Evolutionary conservation across 2,888 invertebrate genomes (phyloP), one percentile per base, ranked within the genome.

Genomic region (Ypsolopha sequella): DNA sequence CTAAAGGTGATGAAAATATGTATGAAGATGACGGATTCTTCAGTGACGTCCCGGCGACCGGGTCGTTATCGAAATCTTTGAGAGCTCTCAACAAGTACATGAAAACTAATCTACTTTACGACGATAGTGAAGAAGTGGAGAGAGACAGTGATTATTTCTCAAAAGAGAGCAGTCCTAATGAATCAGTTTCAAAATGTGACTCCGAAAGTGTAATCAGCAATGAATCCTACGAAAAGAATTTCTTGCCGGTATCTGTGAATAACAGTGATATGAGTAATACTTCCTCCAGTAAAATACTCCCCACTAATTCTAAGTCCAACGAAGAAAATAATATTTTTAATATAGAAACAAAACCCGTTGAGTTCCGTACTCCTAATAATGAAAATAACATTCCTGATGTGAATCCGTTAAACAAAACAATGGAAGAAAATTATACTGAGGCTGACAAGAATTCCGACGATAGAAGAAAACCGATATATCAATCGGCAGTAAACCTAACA

Each of bases 51-150:
- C 77, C 80, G 2, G 58, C 58, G 7, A 73, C 80, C 2, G 76
- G 77, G 36, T 76, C 80, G 1, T 62, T 82, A 61, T 77, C 85
- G 7, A 80, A 72, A 64, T 85, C 86, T 6, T 62, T 76, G 50
- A 60, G 78, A 47, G 86, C 86, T n/a, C 59, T 85, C 41, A 86
- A 86, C 57, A 78, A 74, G 55, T 86, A 76, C 55, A 72, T 86
- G 3, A 85, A 80, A 60, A 79, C 78, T 53, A 85, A 85, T 73
- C 70, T 86, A 55, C 65, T 80, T 8, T 76, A 76, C 49, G 76
- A 81, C 52, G 71, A 68, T 55, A 74, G 60, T 58, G 41, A 44
- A 6, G 51, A 52, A 36, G 69, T 70, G 52, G 63, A 62, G 33
- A 58, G 66, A 48, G 85, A 86, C 54, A 66, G 67, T 51, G 79